A percentile compares a stretch with the other conserved stretches of the same genome.
Evolutionary conservation across 2,113 vertebrate species (phyloP).

Genomic region (Symphodus melops): DNA sequence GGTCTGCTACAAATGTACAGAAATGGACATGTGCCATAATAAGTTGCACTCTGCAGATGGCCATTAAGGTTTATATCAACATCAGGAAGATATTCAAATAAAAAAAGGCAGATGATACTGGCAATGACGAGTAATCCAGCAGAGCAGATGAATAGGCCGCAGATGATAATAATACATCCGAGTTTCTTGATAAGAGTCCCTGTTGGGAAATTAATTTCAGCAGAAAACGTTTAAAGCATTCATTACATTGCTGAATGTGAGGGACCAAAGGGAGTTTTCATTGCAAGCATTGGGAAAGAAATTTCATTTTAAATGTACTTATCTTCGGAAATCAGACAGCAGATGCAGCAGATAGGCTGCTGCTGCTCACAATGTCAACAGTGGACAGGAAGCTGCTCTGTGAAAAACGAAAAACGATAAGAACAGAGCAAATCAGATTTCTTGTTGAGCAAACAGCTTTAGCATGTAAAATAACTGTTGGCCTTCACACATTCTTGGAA

Average conservation of each 20-base stretch:
- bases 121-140: conserved; percentile 64
- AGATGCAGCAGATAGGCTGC: too few relatives aligned
- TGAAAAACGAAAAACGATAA: too few relatives aligned
- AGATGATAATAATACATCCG: conserved; percentile 43
- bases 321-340: conserved; percentile 44
- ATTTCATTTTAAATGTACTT: conserved; percentile 53
- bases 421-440: conserved; percentile 8
- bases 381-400: not conserved
- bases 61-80: not conserved
- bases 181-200: conserved; percentile 65
- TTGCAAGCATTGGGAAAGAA: conserved; percentile 44
- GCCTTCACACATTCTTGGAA: too few relatives aligned
- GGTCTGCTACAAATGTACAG: conserved; percentile 19
- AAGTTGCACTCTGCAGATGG: conserved; percentile 52
- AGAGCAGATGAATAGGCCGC: conserved; percentile 19
- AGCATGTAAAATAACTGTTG: too few relatives aligned
- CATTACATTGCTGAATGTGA: conserved; percentile 19
- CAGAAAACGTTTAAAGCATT: conserved; percentile 53
- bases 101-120: conserved; percentile 11
- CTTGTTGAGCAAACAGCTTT: not conserved
- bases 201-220: conserved; percentile 69
- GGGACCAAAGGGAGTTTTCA: conserved; percentile 66
- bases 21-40: conserved; percentile 47
- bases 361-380: conserved; percentile 16
- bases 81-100: not conserved